A percentile compares a stretch with the other conserved stretches of the same genome.
These are phyloP conservation scores for Burhinus bistriatus DNA, from an alignment of 2,113 vertebrate species.

Conservation along the genomic window DNA sequence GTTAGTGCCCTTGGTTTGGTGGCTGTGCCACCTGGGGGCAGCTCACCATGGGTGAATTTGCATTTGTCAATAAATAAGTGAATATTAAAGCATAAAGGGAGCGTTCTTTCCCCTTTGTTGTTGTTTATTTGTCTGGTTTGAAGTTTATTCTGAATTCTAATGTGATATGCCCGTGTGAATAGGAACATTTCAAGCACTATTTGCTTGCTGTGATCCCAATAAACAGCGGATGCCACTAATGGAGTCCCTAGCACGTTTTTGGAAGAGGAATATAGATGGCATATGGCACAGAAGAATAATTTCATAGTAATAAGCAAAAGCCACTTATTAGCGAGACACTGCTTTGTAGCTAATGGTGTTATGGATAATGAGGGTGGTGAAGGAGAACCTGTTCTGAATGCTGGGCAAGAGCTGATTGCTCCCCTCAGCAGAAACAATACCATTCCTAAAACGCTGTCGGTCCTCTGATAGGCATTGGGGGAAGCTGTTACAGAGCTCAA, in stretches of 20 bases:
- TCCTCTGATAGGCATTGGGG: background rate
- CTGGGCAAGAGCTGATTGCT: background rate
- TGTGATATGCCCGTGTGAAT: background rate
- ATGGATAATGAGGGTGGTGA: background rate
- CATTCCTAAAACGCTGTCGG: background rate
- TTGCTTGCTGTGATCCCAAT: slow-evolving; percentile 19
- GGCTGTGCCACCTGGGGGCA: background rate
- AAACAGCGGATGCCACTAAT: slow-evolving; percentile 32
- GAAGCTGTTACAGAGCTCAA: background rate
- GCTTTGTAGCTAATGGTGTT: slow-evolving; percentile 5
- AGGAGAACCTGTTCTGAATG: background rate
- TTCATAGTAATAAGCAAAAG: slow-evolving; percentile 35
- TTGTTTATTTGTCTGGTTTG: slow-evolving; percentile 20
- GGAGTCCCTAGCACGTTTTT: slow-evolving; percentile 27
- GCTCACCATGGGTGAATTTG: background rate
- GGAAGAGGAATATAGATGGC: slow-evolving; percentile 37
- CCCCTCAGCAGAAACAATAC: background rate
- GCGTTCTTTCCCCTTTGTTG: background rate
- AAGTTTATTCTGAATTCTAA: slow-evolving; percentile 33
- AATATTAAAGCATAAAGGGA: background rate
- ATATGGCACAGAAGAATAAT: slow-evolving; percentile 43
- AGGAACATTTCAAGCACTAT: slow-evolving; percentile 30
- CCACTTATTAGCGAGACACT: background rate
- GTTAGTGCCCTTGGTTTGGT: background rate
- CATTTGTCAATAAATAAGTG: slow-evolving; percentile 20